Evolutionary conservation across 2,797 vertebrate species (phyloP).

Genomic region (Acipenser ruthenus): DNA sequence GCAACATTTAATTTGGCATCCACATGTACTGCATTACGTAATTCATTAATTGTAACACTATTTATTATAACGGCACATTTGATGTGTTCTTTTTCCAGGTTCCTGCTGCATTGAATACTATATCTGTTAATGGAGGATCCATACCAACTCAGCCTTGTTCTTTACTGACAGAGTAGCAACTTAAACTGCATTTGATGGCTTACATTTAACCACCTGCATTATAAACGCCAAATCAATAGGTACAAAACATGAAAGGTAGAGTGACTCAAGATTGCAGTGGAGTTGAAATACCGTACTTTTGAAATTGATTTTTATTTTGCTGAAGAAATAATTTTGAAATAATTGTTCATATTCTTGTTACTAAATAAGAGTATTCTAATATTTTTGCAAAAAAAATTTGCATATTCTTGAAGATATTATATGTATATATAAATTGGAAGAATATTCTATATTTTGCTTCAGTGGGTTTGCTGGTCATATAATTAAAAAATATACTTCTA

Average conservation of each 20-base stretch:
- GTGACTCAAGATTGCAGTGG: conserved; percentile 3
- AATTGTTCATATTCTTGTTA: conserved; percentile 11
- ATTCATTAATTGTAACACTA: too few relatives aligned
- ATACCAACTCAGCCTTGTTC: conserved; percentile 29
- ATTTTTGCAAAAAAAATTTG: conserved; percentile 18
- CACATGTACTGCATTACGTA: too few relatives aligned
- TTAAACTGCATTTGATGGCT: background rate
- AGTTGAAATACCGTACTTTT: too few relatives aligned
- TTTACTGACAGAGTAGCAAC: conserved; percentile 36
- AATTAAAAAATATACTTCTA: conserved; percentile 11
- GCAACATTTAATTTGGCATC: too few relatives aligned
- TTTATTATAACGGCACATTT: too few relatives aligned
- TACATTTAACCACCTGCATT: background rate
- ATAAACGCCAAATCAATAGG: background rate
- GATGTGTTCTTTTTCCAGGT: conserved; percentile 43
- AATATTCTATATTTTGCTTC: conserved; percentile 12
- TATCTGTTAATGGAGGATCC: conserved; percentile 58
- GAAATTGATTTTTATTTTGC: too few relatives aligned
- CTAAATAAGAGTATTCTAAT: conserved; percentile 16
- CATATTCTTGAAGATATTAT: conserved; percentile 23
- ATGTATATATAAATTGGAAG: conserved; percentile 26
- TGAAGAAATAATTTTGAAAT: too few relatives aligned
- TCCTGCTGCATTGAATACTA: conserved; percentile 50
- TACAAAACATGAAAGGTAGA: conserved; percentile 1
- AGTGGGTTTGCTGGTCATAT: conserved; percentile 17